Conservation (phyloP, 2,797 vertebrate genomes). For the Acropternis orthonyx region DNA sequence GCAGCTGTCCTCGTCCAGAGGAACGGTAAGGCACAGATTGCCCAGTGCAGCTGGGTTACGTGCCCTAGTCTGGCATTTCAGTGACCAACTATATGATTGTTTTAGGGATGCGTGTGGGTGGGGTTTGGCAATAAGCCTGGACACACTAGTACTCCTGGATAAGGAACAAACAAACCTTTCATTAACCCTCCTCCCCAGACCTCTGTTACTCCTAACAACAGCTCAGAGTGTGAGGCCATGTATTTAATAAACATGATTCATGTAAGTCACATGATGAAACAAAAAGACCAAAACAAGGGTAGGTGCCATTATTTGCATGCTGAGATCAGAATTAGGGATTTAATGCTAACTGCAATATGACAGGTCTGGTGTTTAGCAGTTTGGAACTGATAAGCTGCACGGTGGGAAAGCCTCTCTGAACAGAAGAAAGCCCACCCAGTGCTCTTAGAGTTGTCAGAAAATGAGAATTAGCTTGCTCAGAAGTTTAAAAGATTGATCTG, state of each 20-base stretch:
- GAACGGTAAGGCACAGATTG: neutral
- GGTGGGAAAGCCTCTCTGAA: neutral
- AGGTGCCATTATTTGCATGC: neutral
- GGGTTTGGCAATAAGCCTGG: neutral
- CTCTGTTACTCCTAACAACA: neutral
- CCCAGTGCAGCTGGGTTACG: fast-evolving
- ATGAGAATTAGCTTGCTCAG: neutral
- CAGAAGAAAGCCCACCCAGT: neutral
- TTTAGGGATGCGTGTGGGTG: neutral
- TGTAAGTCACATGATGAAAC: neutral
- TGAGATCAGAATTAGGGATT: neutral
- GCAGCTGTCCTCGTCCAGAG: neutral
- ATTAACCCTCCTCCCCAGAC: neutral
- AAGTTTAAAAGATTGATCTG: neutral
- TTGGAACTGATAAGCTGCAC: neutral
- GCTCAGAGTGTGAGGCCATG: neutral
- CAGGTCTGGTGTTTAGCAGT: neutral
- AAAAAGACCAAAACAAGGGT: neutral
- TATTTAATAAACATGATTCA: neutral
- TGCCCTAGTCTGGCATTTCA: neutral
- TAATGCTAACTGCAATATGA: neutral
- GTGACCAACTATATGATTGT: fast-evolving
- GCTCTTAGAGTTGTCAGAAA: neutral
- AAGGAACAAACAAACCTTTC: neutral
- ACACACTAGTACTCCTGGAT: neutral